Percentiles rank a stretch among this genome's conserved stretches.
Conservation (phyloP, 2,113 vertebrate species). For the Apistogramma diplotaenia region DNA sequence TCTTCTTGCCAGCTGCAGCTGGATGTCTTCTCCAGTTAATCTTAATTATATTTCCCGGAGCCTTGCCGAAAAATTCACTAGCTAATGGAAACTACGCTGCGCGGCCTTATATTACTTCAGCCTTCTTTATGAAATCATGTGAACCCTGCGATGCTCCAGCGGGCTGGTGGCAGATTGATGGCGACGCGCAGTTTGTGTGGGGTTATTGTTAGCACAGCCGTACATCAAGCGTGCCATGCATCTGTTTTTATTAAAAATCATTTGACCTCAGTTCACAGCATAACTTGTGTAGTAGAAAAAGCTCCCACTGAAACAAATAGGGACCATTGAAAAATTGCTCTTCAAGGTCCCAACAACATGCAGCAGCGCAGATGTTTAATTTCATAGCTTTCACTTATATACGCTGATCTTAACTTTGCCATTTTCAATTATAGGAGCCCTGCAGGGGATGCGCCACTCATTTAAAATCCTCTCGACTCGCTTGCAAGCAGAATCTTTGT, state of each 20-base stretch:
- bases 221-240: not conserved
- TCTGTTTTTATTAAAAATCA: slow-evolving; percentile 28
- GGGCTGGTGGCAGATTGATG: slow-evolving; percentile 20
- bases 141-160: slow-evolving; percentile 3
- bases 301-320: not conserved
- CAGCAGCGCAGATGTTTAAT: slow-evolving; percentile 6
- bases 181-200: not conserved
- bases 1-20: slow-evolving; percentile 9
- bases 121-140: slow-evolving; percentile 13
- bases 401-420: slow-evolving; percentile 22
- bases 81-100: slow-evolving; percentile 10
- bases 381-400: slow-evolving; percentile 8
- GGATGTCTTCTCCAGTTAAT: slow-evolving; percentile 27
- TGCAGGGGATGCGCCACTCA: not conserved
- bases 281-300: not conserved
- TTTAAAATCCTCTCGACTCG: not conserved
- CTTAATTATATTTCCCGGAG: slow-evolving; percentile 30
- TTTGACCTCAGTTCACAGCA: slow-evolving; percentile 12
- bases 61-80: slow-evolving; percentile 1
- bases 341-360: not conserved
- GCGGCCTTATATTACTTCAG: slow-evolving; percentile 13
- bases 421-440: slow-evolving; percentile 21
- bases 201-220: not conserved
- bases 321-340: not conserved
- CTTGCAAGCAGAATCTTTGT: not conserved